These are phyloP conservation scores for Lutraria rhynchaena DNA, from an alignment of 1,140 invertebrate genomes.

Conservation along the genomic window DNA sequence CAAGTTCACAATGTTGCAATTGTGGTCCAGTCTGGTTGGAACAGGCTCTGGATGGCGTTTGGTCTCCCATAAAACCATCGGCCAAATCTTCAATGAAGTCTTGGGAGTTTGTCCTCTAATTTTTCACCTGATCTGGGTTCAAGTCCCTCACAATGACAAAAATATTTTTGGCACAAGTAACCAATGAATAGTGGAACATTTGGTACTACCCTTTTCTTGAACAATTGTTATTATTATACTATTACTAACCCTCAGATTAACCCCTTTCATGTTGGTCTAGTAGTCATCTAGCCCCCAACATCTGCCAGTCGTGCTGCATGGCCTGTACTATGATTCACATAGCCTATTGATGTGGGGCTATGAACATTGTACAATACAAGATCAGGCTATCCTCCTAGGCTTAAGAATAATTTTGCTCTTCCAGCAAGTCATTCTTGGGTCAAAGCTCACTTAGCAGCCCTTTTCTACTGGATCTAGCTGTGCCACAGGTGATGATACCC, in stretches of 20 bases:
- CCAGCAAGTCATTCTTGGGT: not conserved
- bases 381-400: not conserved
- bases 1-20: no score
- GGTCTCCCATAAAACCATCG: no score
- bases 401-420: not conserved
- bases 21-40: no score
- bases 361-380: not conserved
- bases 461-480: constrained; percentile 3
- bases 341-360: no score
- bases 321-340: not conserved
- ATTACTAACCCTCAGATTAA: no score
- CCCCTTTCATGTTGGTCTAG: not conserved
- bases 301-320: not conserved
- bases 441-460: not conserved
- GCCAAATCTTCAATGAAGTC: no score
- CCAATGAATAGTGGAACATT: not conserved
- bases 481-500: not conserved
- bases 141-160: not conserved
- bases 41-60: no score
- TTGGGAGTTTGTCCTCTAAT: no score
- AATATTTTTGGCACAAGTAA: not conserved
- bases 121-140: no score
- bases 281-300: not conserved
- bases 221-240: no score
- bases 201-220: not conserved